Percentiles rank a stretch among this genome's conserved stretches.
Evolutionary conservation across 2,888 invertebrate species (phyloP).

Genomic region (Kuschelorhynchus macadamiae): DNA sequence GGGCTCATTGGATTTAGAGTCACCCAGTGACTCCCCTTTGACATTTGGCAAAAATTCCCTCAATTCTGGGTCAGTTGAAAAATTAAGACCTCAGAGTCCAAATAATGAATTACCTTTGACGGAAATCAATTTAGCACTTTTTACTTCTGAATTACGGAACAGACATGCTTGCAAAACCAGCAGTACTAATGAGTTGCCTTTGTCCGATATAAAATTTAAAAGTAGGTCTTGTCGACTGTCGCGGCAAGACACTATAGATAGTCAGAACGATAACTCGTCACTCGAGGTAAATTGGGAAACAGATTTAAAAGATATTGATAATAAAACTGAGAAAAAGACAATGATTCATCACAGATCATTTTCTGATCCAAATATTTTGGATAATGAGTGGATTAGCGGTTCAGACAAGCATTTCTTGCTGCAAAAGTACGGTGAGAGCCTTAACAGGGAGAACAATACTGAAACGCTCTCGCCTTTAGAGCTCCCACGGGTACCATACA

Average conservation of each 20-base stretch:
- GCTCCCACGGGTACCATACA: slow-evolving; percentile 58
- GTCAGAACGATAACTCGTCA: slow-evolving; percentile 58
- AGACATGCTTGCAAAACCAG: slow-evolving; percentile 57
- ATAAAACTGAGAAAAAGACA: slow-evolving; percentile 32
- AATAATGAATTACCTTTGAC: slow-evolving; percentile 80
- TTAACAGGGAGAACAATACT: slow-evolving; percentile 44
- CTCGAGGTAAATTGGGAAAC: slow-evolving; percentile 63
- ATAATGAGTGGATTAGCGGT: slow-evolving; percentile 56
- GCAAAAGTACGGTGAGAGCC: slow-evolving; percentile 58
- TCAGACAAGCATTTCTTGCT: slow-evolving; percentile 58
- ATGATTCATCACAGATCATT: slow-evolving; percentile 62
- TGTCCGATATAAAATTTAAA: slow-evolving; percentile 62
- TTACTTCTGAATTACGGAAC: slow-evolving; percentile 61
- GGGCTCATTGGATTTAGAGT: slow-evolving; percentile 64
- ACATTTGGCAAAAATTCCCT: slow-evolving; percentile 41
- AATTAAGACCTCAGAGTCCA: slow-evolving; percentile 71
- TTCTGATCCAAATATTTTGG: slow-evolving; percentile 67
- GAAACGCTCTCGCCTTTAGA: slow-evolving; percentile 59
- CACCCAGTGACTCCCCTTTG: slow-evolving; percentile 58
- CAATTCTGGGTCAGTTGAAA: slow-evolving; percentile 31
- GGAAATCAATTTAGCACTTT: slow-evolving; percentile 66
- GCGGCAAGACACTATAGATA: slow-evolving; percentile 57
- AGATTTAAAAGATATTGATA: slow-evolving; percentile 57
- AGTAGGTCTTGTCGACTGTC: slow-evolving; percentile 52
- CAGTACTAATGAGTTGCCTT: slow-evolving; percentile 64